phyloP scores from a whole-genome alignment of 2,888 invertebrate species.

The Dioctria linearis region DNA sequence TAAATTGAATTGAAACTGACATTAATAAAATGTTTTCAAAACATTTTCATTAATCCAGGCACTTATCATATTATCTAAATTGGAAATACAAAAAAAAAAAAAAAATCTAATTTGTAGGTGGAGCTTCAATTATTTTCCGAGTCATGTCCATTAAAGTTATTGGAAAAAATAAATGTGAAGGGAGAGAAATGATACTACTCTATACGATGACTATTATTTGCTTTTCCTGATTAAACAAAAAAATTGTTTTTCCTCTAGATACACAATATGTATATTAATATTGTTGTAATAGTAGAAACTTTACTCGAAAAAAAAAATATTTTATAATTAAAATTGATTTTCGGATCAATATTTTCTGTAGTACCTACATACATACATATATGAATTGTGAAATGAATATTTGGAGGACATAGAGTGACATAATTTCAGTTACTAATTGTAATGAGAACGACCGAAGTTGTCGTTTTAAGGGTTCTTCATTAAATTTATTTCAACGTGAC shows the following conservation, averaged over 20 bases:
- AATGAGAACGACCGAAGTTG: neutral
- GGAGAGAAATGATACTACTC: too few relatives aligned
- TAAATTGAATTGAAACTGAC: too few relatives aligned
- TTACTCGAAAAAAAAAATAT: conserved; percentile 7
- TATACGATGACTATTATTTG: conserved; percentile 19
- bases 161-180: neutral
- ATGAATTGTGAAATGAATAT: neutral
- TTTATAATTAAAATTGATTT: conserved; percentile 44
- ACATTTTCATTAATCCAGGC: too few relatives aligned
- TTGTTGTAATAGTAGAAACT: too few relatives aligned
- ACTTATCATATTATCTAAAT: too few relatives aligned
- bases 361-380: too few relatives aligned
- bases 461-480: neutral
- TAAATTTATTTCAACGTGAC: neutral
- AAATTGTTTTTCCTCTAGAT: conserved; percentile 9
- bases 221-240: conserved; percentile 42
- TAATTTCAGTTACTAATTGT: neutral
- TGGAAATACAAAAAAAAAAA: too few relatives aligned
- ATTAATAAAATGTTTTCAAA: too few relatives aligned
- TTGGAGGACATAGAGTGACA: neutral
- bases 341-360: conserved; percentile 9
- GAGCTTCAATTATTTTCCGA: conserved; percentile 9
- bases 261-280: too few relatives aligned
- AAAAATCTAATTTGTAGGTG: neutral
- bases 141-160: conserved; percentile 25